Conservation (phyloP, 2,888 invertebrate genomes). For the Apoda limacodes region DNA sequence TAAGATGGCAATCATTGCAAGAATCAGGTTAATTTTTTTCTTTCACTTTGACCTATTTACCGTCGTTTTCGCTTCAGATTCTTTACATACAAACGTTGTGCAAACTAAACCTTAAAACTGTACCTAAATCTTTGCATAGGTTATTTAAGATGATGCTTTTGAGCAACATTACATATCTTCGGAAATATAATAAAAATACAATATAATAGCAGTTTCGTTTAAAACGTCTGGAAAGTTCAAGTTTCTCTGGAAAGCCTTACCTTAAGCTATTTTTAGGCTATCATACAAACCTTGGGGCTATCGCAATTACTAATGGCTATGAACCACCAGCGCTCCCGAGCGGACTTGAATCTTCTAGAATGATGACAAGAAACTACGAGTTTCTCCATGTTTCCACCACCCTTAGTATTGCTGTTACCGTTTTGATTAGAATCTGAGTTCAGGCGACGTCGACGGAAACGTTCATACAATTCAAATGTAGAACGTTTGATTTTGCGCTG, state of each 20-base stretch:
- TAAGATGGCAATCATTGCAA: no score
- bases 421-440: constrained; percentile 30
- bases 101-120: no score
- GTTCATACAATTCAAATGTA: constrained; percentile 39
- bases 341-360: constrained; percentile 79
- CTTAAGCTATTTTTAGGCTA: no score
- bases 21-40: no score
- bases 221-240: neutral
- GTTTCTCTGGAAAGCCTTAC: neutral
- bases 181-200: no score
- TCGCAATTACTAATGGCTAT: constrained; percentile 87
- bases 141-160: no score
- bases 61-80: no score
- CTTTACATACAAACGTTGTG: no score
- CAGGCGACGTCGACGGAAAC: constrained; percentile 38
- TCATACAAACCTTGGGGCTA: constrained; percentile 67
- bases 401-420: constrained; percentile 16
- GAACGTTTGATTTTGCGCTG: constrained; percentile 58
- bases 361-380: constrained; percentile 72
- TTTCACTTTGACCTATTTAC: no score
- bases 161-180: no score
- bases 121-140: no score
- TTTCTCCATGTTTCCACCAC: constrained; percentile 28
- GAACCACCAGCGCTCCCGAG: constrained; percentile 95
- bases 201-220: no score